Conservation (phyloP, 2,797 vertebrate genomes). For the Prionace glauca region DNA sequence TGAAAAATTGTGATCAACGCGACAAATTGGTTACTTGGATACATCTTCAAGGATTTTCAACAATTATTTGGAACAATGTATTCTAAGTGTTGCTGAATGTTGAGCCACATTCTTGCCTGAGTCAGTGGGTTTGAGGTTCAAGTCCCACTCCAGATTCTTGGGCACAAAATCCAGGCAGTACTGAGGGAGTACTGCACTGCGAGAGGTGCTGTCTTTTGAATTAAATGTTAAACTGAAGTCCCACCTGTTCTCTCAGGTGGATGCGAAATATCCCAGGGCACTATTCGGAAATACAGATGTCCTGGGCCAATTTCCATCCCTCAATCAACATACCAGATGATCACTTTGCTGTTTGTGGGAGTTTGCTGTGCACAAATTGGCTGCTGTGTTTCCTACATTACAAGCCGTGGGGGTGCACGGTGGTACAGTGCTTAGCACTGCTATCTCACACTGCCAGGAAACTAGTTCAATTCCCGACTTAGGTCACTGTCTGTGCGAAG, state of each 20-base stretch:
- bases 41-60: neutral
- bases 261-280: neutral
- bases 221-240: neutral
- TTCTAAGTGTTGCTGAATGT: neutral
- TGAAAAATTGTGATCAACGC: neutral
- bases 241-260: neutral
- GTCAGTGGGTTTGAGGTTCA: neutral
- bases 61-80: neutral
- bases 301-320: neutral
- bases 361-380: neutral
- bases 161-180: neutral
- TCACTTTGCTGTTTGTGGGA: neutral
- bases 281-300: neutral
- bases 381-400: neutral
- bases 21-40: neutral
- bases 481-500: too few relatives aligned
- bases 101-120: neutral
- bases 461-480: too few relatives aligned
- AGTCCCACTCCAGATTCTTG: neutral
- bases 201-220: neutral
- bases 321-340: neutral
- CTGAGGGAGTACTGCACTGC: neutral
- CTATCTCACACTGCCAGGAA: too few relatives aligned
- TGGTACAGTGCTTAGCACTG: too few relatives aligned
- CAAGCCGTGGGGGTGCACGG: neutral